phyloP scores from a whole-genome alignment of 1,140 invertebrate species.

The Diprion similis region DNA sequence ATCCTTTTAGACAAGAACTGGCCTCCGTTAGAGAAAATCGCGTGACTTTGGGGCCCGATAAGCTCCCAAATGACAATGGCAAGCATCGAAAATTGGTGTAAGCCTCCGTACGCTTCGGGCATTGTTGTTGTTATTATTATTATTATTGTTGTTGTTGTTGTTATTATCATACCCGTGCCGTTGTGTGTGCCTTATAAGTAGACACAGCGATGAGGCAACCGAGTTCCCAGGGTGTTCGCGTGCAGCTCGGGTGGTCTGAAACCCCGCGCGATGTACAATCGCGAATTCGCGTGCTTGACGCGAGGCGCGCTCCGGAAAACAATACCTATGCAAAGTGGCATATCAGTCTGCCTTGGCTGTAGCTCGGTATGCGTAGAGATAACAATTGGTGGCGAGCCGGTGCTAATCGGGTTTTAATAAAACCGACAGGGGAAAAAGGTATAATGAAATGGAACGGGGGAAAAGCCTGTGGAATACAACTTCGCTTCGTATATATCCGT shows the following conservation, averaged over 20 bases:
- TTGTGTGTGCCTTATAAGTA: neutral
- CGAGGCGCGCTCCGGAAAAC: neutral
- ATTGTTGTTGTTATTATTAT: too few relatives aligned
- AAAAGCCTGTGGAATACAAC: neutral
- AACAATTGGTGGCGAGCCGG: neutral
- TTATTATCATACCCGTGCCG: too few relatives aligned
- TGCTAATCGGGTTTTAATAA: neutral
- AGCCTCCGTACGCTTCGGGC: too few relatives aligned
- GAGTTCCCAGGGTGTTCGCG: neutral
- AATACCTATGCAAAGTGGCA: conserved; percentile 1
- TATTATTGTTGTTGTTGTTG: too few relatives aligned
- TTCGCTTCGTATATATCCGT: neutral
- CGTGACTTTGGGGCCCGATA: too few relatives aligned
- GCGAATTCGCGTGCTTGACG: neutral
- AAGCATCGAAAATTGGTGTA: too few relatives aligned
- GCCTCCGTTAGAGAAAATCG: too few relatives aligned
- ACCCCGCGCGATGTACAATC: neutral
- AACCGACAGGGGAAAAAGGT: neutral
- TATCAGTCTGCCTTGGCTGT: neutral
- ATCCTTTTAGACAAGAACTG: too few relatives aligned
- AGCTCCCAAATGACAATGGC: too few relatives aligned
- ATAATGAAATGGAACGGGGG: neutral
- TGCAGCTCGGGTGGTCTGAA: neutral
- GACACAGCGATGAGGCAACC: neutral
- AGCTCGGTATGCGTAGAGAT: neutral